Base-by-base conservation (phyloP, 2,888 invertebrate genomes). In the Blomia tropicalis region DNA sequence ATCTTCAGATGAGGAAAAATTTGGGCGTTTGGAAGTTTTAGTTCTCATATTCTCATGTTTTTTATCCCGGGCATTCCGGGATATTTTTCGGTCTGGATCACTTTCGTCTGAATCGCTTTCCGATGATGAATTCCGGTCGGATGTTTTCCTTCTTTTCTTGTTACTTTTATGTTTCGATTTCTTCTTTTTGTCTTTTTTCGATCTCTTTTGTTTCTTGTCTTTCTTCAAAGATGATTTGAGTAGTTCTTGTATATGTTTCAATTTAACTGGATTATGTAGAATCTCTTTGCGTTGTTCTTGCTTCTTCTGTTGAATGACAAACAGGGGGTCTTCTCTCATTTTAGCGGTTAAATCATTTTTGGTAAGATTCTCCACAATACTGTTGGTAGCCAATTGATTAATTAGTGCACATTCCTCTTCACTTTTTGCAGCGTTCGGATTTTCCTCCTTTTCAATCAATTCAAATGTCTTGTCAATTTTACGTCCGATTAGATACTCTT, bases 291-390 rank as follows among this genome's bases (percentile, higher is more conserved):
- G 78, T 0, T 86, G 84, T 71, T 93, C 91, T 72, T 90, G 82
- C 75, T 93, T 92, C 62, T 85, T 81, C 58, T 60, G 73, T 73
- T 85, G 87, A 5, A 95, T 92, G 2, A 85, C 79, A 71, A 88
- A 82, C 43, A 95, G 74, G 0, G 95, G 95, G 77, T 95, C 95
- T 74, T 95, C 93, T 72, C 91, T 81, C 66, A 91, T 79, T 75
- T 93, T 93, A 23, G 89, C 81, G 53, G 81, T 83, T 70, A 91
- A 78, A 73, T 93, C 92, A 14, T 91, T 85, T 75, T 68, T 68
- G 23, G 71, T 71, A 61, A 64, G 61, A 41, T 62, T 59, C 31
- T 54, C 43, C 14, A 59, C 61, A 30, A 58, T 41, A 19, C 22
- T 14, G 44, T 30, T 60, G 41, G 36, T 27, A 47, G 59, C 23